A percentile compares a stretch with the other conserved stretches of the same genome.
Evolutionary conservation across 2,888 invertebrate genomes (phyloP).

Genomic region (Caenorhabditis sp.): DNA sequence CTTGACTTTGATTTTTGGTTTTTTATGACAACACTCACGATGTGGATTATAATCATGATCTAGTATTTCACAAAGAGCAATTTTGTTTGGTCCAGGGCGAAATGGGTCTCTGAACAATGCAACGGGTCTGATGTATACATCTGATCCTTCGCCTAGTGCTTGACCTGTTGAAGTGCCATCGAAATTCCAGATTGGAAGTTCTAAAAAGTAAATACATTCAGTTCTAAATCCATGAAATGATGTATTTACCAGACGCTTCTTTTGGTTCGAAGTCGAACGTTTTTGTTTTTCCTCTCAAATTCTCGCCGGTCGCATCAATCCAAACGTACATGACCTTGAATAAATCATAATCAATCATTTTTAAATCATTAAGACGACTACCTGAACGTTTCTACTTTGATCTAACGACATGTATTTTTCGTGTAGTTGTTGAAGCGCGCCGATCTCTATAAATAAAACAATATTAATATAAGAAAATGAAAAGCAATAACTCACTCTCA

Average conservation of each 20-base stretch:
- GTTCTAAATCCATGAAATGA: not conserved
- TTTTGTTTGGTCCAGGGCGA: constrained; percentile 68
- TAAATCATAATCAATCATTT: not conserved
- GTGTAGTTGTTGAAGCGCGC: constrained; percentile 22
- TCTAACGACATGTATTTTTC: constrained; percentile 44
- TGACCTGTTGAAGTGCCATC: constrained; percentile 73
- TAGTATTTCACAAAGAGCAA: constrained; percentile 61
- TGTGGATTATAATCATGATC: constrained; percentile 56
- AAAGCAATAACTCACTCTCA: constrained; percentile 37
- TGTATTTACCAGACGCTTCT: constrained; percentile 73
- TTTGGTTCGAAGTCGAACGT: constrained; percentile 84
- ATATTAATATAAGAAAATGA: not conserved
- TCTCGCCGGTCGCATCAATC: constrained; percentile 92
- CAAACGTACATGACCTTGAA: constrained; percentile 81
- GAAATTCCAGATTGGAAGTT: constrained; percentile 73
- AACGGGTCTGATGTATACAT: constrained; percentile 85
- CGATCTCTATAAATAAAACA: constrained; percentile 32
- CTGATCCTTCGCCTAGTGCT: constrained; percentile 74
- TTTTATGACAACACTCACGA: constrained; percentile 51
- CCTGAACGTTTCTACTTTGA: constrained; percentile 71
- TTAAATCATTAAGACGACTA: constrained; percentile 66
- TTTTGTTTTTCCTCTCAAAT: constrained; percentile 85
- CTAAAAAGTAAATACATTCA: constrained; percentile 49
- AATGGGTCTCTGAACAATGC: constrained; percentile 87
- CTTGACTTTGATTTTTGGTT: too few relatives aligned